Base-by-base conservation (phyloP, 2,113 vertebrate species). In the Ciconia boyciana region DNA sequence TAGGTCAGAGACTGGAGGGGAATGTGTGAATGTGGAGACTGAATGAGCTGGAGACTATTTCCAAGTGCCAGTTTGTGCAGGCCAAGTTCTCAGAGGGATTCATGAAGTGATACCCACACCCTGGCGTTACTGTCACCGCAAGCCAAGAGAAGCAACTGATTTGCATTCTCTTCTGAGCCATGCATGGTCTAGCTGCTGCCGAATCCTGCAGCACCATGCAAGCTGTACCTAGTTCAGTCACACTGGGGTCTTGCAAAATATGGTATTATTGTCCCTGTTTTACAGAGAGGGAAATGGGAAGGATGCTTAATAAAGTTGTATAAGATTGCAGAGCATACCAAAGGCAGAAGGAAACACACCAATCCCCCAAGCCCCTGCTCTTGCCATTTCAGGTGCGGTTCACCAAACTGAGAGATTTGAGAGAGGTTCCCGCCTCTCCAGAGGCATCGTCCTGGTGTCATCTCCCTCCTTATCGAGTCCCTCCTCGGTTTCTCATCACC, bases 1-100 rank as follows among this genome's bases (percentile, higher is more conserved):
- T 92, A 87, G 68, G 86, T 93, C 86, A 92, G 61, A 89, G 54
- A 69, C 25, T 65, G 52, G 89, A 86, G 26, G 12, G 61, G 20
- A 22, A 78, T 2, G 1, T 31, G 66, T 76, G 81, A 93, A 80
- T 58, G 43, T 36, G 66, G 66, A 87, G 28, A 24, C 34, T 34
- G 49, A 90, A 31, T 65, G 60, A 78, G 65, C 60, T 87, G 84
- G 74, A 89, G 62, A 70, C 32, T 69, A 54, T 76, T 84, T 87
- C 34, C 31, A 76, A 79, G 51, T 20, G 26, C 57, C 61, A 55
- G 41, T 52, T 75, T 65, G 22, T 79, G 66, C 55, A 94, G 58
- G 29, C 41, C 34, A n/a, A 29, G 24, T 49, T 80, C n/a, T 72
- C 74, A 54, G 86, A 72, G 41, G 18, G 52, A 66, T 41, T 87